These are phyloP conservation scores for Drosophila austrosaltans DNA, from an alignment of 2,888 invertebrate genomes.

Conservation along the genomic window DNA sequence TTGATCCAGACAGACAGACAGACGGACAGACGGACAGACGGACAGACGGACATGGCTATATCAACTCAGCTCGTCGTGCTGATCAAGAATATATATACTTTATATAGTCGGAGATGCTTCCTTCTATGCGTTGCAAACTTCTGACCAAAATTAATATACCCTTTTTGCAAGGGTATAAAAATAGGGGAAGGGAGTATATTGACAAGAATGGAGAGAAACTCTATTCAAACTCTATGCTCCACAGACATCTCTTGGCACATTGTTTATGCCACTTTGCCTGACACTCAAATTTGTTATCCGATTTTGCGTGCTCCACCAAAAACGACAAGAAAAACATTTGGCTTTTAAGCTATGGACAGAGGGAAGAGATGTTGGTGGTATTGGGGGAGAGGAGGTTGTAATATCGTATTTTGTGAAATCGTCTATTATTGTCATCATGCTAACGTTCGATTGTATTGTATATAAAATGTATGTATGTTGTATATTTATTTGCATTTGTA, in stretches of 20 bases:
- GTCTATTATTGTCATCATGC: conserved; percentile 77
- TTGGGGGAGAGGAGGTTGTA: conserved; percentile 18
- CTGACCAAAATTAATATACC: too few relatives aligned
- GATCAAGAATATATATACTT: too few relatives aligned
- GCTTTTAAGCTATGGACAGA: not conserved
- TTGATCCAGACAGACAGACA: too few relatives aligned
- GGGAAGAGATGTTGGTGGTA: conserved; percentile 1
- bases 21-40: too few relatives aligned
- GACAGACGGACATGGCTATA: too few relatives aligned
- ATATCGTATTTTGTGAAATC: conserved; percentile 75
- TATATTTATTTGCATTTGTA: conserved; percentile 57
- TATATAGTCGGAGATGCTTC: too few relatives aligned
- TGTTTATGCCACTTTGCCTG: conserved; percentile 72
- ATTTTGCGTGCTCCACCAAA: conserved; percentile 61
- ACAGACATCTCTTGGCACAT: conserved; percentile 47
- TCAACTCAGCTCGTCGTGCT: too few relatives aligned
- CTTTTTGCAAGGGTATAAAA: too few relatives aligned
- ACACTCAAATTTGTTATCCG: conserved; percentile 75
- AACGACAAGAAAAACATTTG: conserved; percentile 26
- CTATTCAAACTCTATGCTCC: conserved; percentile 7
- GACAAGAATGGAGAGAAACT: too few relatives aligned
- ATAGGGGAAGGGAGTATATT: not conserved
- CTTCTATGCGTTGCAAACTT: too few relatives aligned
- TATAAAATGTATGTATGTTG: conserved; percentile 17
- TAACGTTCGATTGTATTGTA: conserved; percentile 69